Conservation (phyloP, 2,888 invertebrate genomes). For the Esperia sulphurella region DNA sequence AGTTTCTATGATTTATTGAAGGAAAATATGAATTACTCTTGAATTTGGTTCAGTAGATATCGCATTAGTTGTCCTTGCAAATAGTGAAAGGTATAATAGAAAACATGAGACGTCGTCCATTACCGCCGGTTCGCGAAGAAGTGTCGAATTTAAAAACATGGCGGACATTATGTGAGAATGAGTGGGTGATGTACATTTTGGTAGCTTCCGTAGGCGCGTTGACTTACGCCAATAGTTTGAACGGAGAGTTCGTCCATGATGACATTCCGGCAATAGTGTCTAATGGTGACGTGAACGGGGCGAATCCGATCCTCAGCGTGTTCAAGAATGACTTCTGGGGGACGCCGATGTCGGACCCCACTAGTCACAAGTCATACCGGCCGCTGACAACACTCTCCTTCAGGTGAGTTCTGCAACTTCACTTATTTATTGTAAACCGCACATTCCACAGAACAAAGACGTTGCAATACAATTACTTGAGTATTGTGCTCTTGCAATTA, state of each 20-base stretch:
- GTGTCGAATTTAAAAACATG: conserved; percentile 49
- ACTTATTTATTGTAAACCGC: too few species aligned
- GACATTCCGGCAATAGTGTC: conserved; percentile 91
- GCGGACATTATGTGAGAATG: conserved; percentile 58
- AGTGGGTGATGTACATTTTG: conserved; percentile 81
- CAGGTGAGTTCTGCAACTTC: conserved; percentile 80
- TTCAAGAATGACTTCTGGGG: conserved; percentile 94
- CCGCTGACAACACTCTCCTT: conserved; percentile 91
- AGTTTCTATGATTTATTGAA: conserved; percentile 14
- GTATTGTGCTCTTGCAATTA: too few species aligned
- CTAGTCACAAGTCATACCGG: conserved; percentile 92
- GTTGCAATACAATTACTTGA: too few species aligned
- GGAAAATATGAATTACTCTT: not conserved
- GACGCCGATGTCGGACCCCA: conserved; percentile 89
- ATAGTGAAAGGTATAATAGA: conserved; percentile 1
- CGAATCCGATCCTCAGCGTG: conserved; percentile 80
- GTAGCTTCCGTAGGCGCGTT: conserved; percentile 83
- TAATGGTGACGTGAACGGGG: conserved; percentile 89
- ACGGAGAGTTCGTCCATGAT: conserved; percentile 92
- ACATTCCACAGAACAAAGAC: too few species aligned
- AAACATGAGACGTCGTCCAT: conserved; percentile 69
- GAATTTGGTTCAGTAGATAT: not conserved
- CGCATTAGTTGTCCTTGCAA: not conserved
- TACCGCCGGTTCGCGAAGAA: conserved; percentile 70
- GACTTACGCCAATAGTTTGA: conserved; percentile 86